Evolutionary conservation across 2,113 vertebrate species (phyloP), one percentile per base, ranked within the genome.

Genomic region (Rhea americana): DNA sequence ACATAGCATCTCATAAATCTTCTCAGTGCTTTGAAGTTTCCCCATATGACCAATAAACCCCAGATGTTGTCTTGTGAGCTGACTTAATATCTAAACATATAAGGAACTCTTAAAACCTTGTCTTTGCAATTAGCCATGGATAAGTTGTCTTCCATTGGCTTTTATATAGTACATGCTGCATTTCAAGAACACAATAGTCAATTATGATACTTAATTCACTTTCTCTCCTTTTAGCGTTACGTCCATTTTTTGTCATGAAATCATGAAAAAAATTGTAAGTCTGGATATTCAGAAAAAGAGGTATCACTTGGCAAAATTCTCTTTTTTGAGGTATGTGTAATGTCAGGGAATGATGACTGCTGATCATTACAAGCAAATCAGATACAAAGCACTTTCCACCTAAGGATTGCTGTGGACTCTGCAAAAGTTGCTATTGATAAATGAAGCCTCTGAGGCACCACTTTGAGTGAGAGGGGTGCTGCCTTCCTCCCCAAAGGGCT

Each of bases 11-110:
- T 84, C 78, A 28, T 91, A 87, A 90, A 87, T 91, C 73, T 68
- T 80, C 50, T 25, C 20, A 11, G 26, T 9, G 37, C 85, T 87
- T 95, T 91, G 89, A 90, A 87, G 74, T 91, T 91, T 90, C n/a
- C 53, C 66, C 5, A 1, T 88, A 47, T 48, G 68, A 84, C 58
- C 25, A 71, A 30, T 53, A 73, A 83, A 80, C 47, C 82, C 58
- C 82, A 84, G 59, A 84, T 89, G 78, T 81, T 1, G 1, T 72
- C 53, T 76, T 50, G 9, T 65, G 78, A 84, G 48, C 53, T 63
- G 82, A 63, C 65, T 84, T 87, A 25, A 28, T 87, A 81, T 59
- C 55, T 87, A 59, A 84, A 37, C 5, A 11, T 77, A 37, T 45
- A 72, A 89, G 70, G 53, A 87, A 68, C 11, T 48, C 39, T 43